Evolutionary conservation across 2,888 invertebrate species (phyloP).

Genomic region (Clepsis dumicolana): DNA sequence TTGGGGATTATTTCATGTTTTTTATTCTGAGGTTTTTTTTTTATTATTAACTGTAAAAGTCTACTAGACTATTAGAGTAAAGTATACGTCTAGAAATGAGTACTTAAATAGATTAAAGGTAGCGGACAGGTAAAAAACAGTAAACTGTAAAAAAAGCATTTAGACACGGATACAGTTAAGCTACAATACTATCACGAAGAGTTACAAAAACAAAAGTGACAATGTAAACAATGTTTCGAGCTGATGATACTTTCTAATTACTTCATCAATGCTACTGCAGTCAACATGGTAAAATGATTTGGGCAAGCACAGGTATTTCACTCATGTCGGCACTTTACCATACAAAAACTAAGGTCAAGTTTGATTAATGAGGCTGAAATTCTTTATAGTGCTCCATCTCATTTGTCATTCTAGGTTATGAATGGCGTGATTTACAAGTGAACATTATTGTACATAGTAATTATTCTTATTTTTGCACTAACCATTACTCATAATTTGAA

Average conservation of each 20-base stretch:
- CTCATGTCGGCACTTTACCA: constrained; percentile 36
- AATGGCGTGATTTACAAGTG: constrained; percentile 43
- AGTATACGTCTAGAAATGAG: background rate
- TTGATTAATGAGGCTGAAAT: constrained; percentile 60
- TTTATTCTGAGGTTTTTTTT: no score
- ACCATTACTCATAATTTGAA: background rate
- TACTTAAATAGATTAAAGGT: background rate
- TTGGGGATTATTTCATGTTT: no score
- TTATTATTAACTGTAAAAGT: constrained; percentile 25
- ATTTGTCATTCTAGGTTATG: constrained; percentile 57
- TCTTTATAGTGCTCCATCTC: constrained; percentile 57
- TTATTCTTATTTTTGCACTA: background rate
- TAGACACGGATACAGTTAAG: background rate
- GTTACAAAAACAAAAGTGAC: constrained; percentile 30
- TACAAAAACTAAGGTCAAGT: constrained; percentile 51
- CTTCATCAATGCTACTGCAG: constrained; percentile 26
- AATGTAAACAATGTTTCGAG: constrained; percentile 17
- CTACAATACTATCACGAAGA: background rate
- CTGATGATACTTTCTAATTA: constrained; percentile 44
- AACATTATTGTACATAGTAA: background rate
- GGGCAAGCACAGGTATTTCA: constrained; percentile 20
- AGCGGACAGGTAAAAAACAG: background rate
- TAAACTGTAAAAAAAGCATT: background rate
- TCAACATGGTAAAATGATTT: constrained; percentile 29
- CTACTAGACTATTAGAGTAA: background rate